phyloP scores from a whole-genome alignment of 1,140 invertebrate genomes.

The Hylaeus anthracinus region DNA sequence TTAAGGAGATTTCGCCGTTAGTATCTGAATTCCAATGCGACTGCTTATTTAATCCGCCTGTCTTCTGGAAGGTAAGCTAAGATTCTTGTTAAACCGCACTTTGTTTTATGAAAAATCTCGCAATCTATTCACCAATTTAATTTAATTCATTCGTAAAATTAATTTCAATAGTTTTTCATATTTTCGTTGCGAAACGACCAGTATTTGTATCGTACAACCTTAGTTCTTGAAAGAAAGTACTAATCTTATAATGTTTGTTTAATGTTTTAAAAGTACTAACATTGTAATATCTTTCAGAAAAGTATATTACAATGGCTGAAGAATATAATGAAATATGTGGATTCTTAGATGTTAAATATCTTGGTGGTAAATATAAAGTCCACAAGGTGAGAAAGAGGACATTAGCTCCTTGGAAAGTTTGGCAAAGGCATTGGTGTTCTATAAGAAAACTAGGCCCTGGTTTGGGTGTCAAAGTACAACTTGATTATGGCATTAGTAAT shows the following conservation, averaged over 20 bases:
- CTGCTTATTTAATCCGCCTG: background rate
- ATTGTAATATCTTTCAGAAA: background rate
- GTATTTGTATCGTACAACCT: background rate
- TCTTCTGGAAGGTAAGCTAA: too few species aligned
- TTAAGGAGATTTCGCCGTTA: background rate
- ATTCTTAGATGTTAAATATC: slow-evolving; percentile 74
- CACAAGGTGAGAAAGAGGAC: slow-evolving; percentile 71
- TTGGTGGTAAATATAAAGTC: slow-evolving; percentile 65
- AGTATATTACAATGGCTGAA: slow-evolving; percentile 44
- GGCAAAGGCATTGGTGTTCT: slow-evolving; percentile 79
- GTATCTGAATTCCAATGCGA: background rate
- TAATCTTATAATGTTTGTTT: too few species aligned
- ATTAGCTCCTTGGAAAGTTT: slow-evolving; percentile 72
- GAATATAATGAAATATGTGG: slow-evolving; percentile 71
- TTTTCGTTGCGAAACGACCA: too few species aligned
- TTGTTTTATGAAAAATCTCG: background rate
- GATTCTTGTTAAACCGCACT: background rate
- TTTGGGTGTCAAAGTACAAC: slow-evolving; percentile 71
- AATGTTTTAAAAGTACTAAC: background rate
- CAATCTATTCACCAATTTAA: background rate
- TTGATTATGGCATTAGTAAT: slow-evolving; percentile 65
- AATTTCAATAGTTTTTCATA: background rate
- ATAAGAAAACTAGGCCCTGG: slow-evolving; percentile 69
- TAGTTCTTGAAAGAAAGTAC: background rate
- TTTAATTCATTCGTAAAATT: background rate